These are phyloP conservation scores for Lepus timidus DNA, from an alignment of 2,113 vertebrate genomes.

Conservation along the genomic window DNA sequence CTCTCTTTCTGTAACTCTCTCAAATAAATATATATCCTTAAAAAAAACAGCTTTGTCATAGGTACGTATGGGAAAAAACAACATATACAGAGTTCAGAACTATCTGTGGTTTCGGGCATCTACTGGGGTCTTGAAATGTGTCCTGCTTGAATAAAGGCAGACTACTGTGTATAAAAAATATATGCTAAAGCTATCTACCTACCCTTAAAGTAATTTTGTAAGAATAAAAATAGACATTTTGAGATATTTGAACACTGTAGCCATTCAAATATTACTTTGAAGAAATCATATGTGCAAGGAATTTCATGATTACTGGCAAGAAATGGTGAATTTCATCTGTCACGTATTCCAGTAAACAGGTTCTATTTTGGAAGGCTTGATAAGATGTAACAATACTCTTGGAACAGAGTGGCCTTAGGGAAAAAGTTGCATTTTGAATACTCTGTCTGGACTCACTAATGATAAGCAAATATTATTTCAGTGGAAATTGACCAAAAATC, in stretches of 20 bases:
- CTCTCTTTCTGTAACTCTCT: too few species aligned
- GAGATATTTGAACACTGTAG: conserved; percentile 2
- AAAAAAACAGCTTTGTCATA: neutral
- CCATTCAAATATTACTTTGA: conserved; percentile 46
- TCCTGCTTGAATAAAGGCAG: neutral
- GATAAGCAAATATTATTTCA: conserved; percentile 71
- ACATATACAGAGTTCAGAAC: neutral
- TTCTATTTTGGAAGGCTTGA: conserved; percentile 63
- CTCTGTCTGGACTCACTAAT: conserved; percentile 52
- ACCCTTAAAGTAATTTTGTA: neutral
- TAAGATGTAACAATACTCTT: conserved; percentile 63
- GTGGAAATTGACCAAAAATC: conserved; percentile 31
- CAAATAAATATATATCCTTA: too few species aligned
- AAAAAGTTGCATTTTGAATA: conserved; percentile 66
- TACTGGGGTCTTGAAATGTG: neutral
- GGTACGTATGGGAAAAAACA: neutral
- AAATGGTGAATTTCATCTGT: conserved; percentile 67
- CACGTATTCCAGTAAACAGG: conserved; percentile 32
- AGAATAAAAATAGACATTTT: conserved; percentile 57
- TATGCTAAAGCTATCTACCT: conserved; percentile 25
- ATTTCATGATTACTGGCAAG: conserved; percentile 69
- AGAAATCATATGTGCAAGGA: conserved; percentile 36
- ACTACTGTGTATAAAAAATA: neutral
- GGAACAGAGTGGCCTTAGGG: conserved; percentile 34
- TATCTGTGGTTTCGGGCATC: neutral